Conservation (phyloP, 2,113 vertebrate genomes). For the Himantopus leucocephalus region DNA sequence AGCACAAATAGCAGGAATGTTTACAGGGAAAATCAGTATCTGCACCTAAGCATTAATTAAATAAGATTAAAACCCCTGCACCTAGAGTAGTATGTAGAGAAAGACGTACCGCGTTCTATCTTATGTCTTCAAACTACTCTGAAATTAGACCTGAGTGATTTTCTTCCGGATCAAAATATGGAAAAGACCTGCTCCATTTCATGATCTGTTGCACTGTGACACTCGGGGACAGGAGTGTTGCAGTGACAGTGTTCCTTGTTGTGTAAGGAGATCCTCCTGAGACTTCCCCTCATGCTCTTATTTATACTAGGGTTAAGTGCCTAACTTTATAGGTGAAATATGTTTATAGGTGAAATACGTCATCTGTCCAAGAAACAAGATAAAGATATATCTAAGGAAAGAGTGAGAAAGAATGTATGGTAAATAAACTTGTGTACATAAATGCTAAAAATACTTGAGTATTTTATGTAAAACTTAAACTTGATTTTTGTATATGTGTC, state of each 20-base stretch:
- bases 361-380: neutral
- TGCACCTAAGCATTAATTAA: neutral
- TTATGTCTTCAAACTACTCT: neutral
- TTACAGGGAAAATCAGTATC: neutral
- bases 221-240: neutral
- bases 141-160: neutral
- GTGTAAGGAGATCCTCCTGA: neutral
- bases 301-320: neutral
- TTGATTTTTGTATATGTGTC: conserved; percentile 42
- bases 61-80: neutral
- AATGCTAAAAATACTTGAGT: conserved; percentile 41
- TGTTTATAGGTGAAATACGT: neutral
- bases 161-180: neutral
- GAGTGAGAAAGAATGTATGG: neutral
- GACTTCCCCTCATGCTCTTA: neutral
- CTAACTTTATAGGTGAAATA: neutral
- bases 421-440: conserved; percentile 17
- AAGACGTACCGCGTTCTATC: rapidly evolving
- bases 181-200: neutral
- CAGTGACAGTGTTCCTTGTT: neutral
- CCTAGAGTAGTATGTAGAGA: neutral
- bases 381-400: neutral
- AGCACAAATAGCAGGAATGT: neutral
- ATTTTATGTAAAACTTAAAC: conserved; percentile 34
- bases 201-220: neutral